These are phyloP conservation scores for Galerucella pusilla DNA, from an alignment of 2,888 invertebrate genomes.

Conservation along the genomic window DNA sequence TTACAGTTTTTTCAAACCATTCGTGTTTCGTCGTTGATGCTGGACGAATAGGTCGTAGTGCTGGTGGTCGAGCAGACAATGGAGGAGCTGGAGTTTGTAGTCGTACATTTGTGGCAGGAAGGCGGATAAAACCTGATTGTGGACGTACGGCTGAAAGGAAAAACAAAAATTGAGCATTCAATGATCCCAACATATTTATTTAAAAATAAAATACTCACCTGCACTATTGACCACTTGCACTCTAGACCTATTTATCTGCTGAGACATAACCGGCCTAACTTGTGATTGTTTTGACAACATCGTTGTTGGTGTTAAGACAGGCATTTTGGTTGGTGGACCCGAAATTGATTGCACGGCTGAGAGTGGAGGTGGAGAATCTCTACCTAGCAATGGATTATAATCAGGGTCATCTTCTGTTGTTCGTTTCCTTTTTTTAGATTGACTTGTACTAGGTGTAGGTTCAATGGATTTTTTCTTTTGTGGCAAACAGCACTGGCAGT, in stretches of 20 bases:
- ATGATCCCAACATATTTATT: neutral
- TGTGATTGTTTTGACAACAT: constrained; percentile 38
- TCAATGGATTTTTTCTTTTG: constrained; percentile 49
- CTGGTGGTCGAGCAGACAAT: neutral
- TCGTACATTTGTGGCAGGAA: neutral
- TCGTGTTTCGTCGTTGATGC: constrained; percentile 59
- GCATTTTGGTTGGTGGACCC: constrained; percentile 5
- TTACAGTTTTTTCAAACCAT: constrained; percentile 71
- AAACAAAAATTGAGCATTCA: no score
- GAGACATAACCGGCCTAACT: constrained; percentile 23
- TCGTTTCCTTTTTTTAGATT: constrained; percentile 46
- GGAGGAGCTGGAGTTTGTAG: neutral
- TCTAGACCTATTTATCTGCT: constrained; percentile 35
- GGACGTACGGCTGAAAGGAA: constrained; percentile 15
- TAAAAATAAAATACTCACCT: neutral
- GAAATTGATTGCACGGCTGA: neutral
- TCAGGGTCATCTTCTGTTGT: constrained; percentile 53
- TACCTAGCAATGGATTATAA: constrained; percentile 49
- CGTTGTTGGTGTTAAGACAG: constrained; percentile 13
- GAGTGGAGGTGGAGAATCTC: constrained; percentile 35
- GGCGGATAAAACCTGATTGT: neutral
- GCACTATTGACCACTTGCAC: constrained; percentile 24
- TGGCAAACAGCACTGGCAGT: constrained; percentile 60
- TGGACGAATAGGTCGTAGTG: constrained; percentile 2
- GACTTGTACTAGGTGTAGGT: constrained; percentile 38